phyloP scores from a whole-genome alignment of 2,888 invertebrate genomes.

The Camptogramma bilineatum region DNA sequence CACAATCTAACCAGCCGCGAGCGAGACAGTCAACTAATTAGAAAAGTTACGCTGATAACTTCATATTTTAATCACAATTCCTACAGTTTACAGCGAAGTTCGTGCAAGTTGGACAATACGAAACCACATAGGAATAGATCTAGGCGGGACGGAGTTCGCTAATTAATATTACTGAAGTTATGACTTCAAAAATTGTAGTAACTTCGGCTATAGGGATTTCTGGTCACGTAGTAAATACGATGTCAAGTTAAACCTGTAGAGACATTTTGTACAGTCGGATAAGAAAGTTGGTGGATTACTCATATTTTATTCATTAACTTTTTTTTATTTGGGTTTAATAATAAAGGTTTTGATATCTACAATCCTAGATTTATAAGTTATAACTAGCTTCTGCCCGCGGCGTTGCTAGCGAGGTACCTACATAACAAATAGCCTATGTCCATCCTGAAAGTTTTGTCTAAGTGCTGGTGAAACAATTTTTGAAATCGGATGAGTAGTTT shows the following conservation, averaged over 20 bases:
- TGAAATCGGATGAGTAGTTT: too few relatives aligned
- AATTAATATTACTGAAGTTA: slow-evolving; percentile 54
- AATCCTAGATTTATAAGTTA: too few relatives aligned
- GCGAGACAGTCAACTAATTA: slow-evolving; percentile 43
- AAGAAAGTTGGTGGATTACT: neutral
- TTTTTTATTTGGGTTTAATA: too few relatives aligned
- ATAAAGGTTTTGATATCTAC: too few relatives aligned
- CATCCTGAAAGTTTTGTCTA: too few relatives aligned
- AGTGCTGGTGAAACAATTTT: too few relatives aligned
- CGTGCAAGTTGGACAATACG: slow-evolving; percentile 56
- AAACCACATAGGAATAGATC: slow-evolving; percentile 48
- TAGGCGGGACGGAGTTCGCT: slow-evolving; percentile 50
- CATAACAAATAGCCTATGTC: too few relatives aligned
- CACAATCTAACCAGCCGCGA: slow-evolving; percentile 39
- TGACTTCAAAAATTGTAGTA: slow-evolving; percentile 30
- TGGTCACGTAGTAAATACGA: slow-evolving; percentile 8
- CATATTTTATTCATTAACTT: too few relatives aligned
- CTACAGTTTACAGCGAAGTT: slow-evolving; percentile 41
- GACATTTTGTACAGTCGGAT: neutral
- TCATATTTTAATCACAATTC: slow-evolving; percentile 51
- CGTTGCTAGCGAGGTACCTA: too few relatives aligned
- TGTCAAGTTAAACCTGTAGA: neutral
- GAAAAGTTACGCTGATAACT: slow-evolving; percentile 44
- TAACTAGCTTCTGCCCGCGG: too few relatives aligned
- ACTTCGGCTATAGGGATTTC: slow-evolving; percentile 5